Conservation (phyloP, 1,140 invertebrate species). For the Halyomorpha halys region DNA sequence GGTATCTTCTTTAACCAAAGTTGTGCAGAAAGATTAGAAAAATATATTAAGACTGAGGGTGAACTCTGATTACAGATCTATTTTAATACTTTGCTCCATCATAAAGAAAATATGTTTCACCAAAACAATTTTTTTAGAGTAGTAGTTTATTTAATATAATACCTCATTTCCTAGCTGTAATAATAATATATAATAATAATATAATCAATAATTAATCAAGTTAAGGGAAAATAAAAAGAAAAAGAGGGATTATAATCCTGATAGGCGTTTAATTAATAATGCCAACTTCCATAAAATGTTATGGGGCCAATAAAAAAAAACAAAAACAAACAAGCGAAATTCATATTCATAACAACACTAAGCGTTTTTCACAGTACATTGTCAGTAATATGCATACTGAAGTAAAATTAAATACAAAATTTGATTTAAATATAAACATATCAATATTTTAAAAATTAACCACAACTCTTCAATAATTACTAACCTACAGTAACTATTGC, state of each 20-base stretch:
- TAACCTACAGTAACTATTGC: conserved; percentile 13
- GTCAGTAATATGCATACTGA: conserved; percentile 12
- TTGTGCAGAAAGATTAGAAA: too few species aligned
- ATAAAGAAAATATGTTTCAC: too few species aligned
- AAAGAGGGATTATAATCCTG: neutral
- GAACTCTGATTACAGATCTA: too few species aligned
- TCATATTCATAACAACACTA: conserved; percentile 22
- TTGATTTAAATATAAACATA: conserved; percentile 19
- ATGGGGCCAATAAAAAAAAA: conserved; percentile 23
- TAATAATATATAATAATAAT: too few species aligned
- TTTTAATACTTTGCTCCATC: too few species aligned
- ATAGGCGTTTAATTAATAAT: conserved; percentile 22
- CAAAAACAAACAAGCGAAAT: conserved; percentile 21
- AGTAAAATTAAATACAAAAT: conserved; percentile 19
- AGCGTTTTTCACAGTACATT: conserved; percentile 24
- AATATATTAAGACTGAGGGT: too few species aligned
- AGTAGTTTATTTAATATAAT: too few species aligned
- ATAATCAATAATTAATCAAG: too few species aligned
- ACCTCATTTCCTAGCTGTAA: too few species aligned
- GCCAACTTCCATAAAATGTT: conserved; percentile 24
- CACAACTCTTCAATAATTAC: conserved; percentile 6
- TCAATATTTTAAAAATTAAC: conserved; percentile 16
- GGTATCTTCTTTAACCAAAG: too few species aligned
- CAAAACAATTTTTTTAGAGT: too few species aligned
- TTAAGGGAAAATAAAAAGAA: too few species aligned